A percentile compares a stretch with the other conserved stretches of the same genome.
These are phyloP conservation scores for Ryuthela nishihirai DNA, from an alignment of 2,888 invertebrate species.

Conservation along the genomic window DNA sequence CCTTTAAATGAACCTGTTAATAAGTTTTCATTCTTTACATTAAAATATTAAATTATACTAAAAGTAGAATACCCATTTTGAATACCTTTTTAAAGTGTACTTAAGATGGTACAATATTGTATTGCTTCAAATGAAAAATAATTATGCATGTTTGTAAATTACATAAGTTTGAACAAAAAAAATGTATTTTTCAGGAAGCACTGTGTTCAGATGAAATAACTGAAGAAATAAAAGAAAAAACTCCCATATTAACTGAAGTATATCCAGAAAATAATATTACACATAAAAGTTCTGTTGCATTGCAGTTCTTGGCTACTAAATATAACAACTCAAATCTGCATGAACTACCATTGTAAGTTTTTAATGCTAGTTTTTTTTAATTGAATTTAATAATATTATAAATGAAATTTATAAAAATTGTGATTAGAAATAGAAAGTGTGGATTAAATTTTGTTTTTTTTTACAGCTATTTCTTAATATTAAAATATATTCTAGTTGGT, in stretches of 20 bases:
- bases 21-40: too few species aligned
- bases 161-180: not conserved
- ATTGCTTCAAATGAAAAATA: too few species aligned
- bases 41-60: too few species aligned
- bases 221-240: not conserved
- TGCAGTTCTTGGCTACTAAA: slow-evolving; percentile 43
- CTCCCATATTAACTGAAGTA: not conserved
- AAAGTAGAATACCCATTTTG: too few species aligned
- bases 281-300: too few species aligned
- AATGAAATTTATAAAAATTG: not conserved
- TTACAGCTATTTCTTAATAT: not conserved
- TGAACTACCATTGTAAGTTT: slow-evolving; percentile 55
- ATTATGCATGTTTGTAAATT: not conserved
- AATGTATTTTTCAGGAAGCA: not conserved
- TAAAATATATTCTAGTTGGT: too few species aligned
- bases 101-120: too few species aligned
- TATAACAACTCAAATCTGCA: slow-evolving; percentile 54
- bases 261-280: not conserved
- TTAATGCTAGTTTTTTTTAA: not conserved
- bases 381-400: not conserved
- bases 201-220: not conserved
- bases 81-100: too few species aligned
- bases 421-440: not conserved
- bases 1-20: too few species aligned
- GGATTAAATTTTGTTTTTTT: not conserved